Evolutionary conservation across 1,140 invertebrate genomes (phyloP).

Genomic region (Mylabris phalerata): DNA sequence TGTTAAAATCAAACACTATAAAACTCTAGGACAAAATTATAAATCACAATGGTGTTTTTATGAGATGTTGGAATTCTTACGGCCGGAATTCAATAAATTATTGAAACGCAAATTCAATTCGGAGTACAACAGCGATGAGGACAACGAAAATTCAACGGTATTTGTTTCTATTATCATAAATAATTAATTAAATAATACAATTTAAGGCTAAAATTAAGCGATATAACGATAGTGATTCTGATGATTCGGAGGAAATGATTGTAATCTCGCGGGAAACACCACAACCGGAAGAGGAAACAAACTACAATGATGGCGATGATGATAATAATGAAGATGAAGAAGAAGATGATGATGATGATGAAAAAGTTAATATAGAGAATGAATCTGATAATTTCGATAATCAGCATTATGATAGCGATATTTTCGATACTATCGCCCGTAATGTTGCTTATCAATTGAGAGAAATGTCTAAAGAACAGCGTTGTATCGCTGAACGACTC

Average conservation of each 20-base stretch:
- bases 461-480: constrained; percentile 40
- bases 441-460: constrained; percentile 46
- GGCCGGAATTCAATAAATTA: constrained; percentile 1
- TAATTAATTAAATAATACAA: too few relatives aligned
- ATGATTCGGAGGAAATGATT: neutral
- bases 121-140: constrained; percentile 1
- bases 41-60: constrained; percentile 21
- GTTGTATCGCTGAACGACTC: constrained; percentile 45
- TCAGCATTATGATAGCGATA: constrained; percentile 30
- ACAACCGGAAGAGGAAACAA: neutral
- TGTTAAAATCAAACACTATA: constrained; percentile 8
- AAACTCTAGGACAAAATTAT: constrained; percentile 8
- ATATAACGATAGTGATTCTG: neutral
- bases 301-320: neutral
- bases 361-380: too few relatives aligned
- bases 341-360: too few relatives aligned
- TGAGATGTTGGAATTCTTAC: constrained; percentile 22
- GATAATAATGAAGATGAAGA: neutral
- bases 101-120: neutral
- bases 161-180: neutral
- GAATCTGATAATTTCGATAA: neutral
- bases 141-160: neutral
- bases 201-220: neutral
- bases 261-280: too few relatives aligned
- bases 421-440: constrained; percentile 43